Conservation (phyloP, 92 coral and sea anemone species). For the Heliopora coerulea region DNA sequence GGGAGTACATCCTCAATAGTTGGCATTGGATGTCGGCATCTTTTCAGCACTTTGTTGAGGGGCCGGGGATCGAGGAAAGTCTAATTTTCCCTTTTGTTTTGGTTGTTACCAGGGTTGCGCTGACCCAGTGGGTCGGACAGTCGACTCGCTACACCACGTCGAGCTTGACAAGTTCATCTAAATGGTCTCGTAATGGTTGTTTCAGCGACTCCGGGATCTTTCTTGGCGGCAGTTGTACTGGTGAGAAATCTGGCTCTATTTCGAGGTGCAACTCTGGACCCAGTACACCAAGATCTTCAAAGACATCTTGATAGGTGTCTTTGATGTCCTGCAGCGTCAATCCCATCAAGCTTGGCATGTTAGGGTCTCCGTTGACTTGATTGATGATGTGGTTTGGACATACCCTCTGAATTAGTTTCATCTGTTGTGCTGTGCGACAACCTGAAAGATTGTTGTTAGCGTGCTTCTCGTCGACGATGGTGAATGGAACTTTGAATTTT, state of each 20-base stretch:
- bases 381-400: conserved; percentile 1
- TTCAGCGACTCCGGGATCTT: conserved; percentile 38
- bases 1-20: conserved; percentile 18
- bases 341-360: background rate
- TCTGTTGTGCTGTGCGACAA: conserved; percentile 22
- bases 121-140: conserved; percentile 42
- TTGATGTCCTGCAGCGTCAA: conserved; percentile 15
- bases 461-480: conserved; percentile 8
- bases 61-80: conserved; percentile 45
- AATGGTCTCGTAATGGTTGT: conserved; percentile 29
- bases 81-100: conserved; percentile 20
- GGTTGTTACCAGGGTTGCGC: conserved; percentile 17
- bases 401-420: conserved; percentile 2
- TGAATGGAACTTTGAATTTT: conserved; percentile 34
- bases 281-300: background rate
- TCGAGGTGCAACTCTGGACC: conserved; percentile 46
- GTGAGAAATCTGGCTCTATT: conserved; percentile 23
- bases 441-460: conserved; percentile 14
- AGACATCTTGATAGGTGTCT: conserved; percentile 2
- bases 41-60: conserved; percentile 39
- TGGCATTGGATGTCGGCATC: conserved; percentile 55
- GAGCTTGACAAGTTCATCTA: conserved; percentile 22
- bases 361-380: conserved; percentile 4
- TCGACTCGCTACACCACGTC: conserved; percentile 16
- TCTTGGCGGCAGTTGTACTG: conserved; percentile 34